A percentile compares a stretch with the other conserved stretches of the same genome.
Conservation (phyloP, 2,113 vertebrate species). For the Shinisaurus crocodilurus region DNA sequence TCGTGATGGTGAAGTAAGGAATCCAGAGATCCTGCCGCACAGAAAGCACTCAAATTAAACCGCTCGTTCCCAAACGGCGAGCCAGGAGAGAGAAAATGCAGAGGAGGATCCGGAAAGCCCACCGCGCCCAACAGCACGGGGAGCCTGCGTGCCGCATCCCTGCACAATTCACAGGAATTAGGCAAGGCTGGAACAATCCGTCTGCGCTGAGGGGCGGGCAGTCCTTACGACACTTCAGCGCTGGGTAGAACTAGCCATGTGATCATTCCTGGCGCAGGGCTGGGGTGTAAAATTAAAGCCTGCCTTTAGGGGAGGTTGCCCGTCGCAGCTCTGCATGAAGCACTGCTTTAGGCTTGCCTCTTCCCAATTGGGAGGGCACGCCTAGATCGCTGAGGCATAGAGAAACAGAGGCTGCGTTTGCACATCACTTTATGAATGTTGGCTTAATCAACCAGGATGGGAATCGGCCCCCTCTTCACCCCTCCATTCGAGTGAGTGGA, state of each 20-base stretch:
- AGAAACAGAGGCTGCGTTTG: neutral
- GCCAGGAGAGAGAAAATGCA: neutral
- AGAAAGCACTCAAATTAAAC: neutral
- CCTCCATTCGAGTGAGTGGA: no score
- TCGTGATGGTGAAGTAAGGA: conserved; percentile 92
- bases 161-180: neutral
- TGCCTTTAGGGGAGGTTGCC: neutral
- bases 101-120: neutral
- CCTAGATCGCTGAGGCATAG: neutral
- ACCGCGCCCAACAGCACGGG: no score
- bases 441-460: no score
- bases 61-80: neutral
- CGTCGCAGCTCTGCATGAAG: neutral
- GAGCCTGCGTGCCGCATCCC: neutral
- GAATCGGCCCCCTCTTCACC: no score
- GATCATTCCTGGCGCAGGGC: no score
- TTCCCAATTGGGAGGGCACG: no score
- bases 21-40: conserved; percentile 90
- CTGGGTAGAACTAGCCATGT: no score
- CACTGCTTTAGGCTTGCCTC: neutral
- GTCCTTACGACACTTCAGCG: no score
- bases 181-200: neutral
- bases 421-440: no score
- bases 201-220: neutral
- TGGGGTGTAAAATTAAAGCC: neutral